Evolutionary conservation across 2,888 invertebrate species (phyloP).

Genomic region (Tetrapedia diversipes): DNA sequence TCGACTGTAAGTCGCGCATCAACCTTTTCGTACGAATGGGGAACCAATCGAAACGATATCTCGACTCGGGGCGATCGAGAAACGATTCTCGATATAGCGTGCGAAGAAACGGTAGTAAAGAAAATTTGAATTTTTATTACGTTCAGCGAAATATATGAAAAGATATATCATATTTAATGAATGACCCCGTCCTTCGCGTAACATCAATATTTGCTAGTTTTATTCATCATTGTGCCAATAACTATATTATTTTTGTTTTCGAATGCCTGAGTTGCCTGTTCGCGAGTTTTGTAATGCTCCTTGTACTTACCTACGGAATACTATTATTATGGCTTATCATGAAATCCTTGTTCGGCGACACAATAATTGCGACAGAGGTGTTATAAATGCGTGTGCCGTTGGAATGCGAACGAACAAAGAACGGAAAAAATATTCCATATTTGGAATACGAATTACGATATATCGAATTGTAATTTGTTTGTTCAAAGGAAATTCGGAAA

Average conservation of each 20-base stretch:
- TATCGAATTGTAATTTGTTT: neutral
- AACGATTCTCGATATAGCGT: neutral
- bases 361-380: neutral
- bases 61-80: neutral
- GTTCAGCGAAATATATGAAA: neutral
- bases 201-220: too few relatives aligned
- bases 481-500: too few relatives aligned
- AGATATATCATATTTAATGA: too few relatives aligned
- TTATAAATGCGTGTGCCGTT: neutral
- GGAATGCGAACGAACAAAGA: slow-evolving; percentile 8
- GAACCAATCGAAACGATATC: neutral
- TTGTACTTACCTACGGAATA: slow-evolving; percentile 23
- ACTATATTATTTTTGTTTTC: too few relatives aligned
- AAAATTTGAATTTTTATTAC: neutral
- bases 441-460: neutral
- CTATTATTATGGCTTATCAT: slow-evolving; percentile 13
- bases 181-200: slow-evolving; percentile 19
- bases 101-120: neutral
- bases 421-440: neutral
- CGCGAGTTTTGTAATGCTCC: slow-evolving; percentile 29
- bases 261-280: slow-evolving; percentile 18
- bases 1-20: slow-evolving; percentile 9
- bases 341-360: slow-evolving; percentile 9
- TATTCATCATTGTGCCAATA: too few relatives aligned
- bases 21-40: neutral